Percentiles rank a stretch among this genome's conserved stretches.
phyloP scores from a whole-genome alignment of 2,888 invertebrate genomes.

The Crematogaster levior region DNA sequence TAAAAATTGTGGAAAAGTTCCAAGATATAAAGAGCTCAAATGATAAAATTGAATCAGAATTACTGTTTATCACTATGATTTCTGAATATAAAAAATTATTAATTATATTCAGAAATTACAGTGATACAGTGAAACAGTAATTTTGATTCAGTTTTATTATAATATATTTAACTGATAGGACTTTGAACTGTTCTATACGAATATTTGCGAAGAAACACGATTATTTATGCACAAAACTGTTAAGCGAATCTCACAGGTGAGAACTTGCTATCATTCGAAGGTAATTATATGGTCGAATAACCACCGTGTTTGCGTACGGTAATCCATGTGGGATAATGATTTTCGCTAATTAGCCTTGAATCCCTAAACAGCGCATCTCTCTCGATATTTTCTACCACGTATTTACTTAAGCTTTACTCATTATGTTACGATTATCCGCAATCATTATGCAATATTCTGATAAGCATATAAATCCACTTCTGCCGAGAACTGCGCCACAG shows the following conservation, averaged over 20 bases:
- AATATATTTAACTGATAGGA: background rate
- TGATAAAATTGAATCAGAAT: background rate
- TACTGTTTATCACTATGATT: background rate
- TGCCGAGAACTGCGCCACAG: background rate
- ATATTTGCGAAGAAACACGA: background rate
- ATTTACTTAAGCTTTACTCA: slow-evolving; percentile 45
- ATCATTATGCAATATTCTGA: slow-evolving; percentile 27
- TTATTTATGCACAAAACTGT: slow-evolving; percentile 10
- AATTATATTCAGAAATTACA: too few species aligned
- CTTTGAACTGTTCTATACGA: background rate
- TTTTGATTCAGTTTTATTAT: too few species aligned
- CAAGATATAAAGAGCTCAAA: background rate
- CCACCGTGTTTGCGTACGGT: slow-evolving; percentile 67
- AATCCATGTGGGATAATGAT: slow-evolving; percentile 68
- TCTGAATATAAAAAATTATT: background rate
- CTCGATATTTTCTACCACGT: slow-evolving; percentile 47
- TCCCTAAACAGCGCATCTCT: slow-evolving; percentile 47
- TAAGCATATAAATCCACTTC: slow-evolving; percentile 1
- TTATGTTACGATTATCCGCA: slow-evolving; percentile 49
- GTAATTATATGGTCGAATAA: slow-evolving; percentile 67
- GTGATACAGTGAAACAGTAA: too few species aligned
- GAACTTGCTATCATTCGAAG: slow-evolving; percentile 40
- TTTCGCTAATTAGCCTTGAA: slow-evolving; percentile 71
- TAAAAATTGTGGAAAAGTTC: background rate
- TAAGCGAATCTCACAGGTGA: slow-evolving; percentile 35